Evolutionary conservation across 1,140 invertebrate genomes (phyloP).

Genomic region (Drosophila nikananu): DNA sequence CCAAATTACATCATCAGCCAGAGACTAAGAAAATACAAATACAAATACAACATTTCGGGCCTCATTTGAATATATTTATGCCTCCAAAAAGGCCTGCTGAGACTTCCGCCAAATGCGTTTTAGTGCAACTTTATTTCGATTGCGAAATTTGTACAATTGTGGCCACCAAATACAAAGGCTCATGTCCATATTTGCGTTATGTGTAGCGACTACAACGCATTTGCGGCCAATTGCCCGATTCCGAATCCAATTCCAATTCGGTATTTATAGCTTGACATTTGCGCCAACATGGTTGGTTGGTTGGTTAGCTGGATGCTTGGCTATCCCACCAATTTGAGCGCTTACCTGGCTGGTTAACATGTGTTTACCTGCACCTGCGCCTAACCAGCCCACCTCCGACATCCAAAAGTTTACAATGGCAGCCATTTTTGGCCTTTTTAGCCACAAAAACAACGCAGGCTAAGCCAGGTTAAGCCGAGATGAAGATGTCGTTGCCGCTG

Average conservation of each 20-base stretch:
- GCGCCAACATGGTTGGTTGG: slow-evolving; percentile 50
- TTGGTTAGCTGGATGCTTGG: background rate
- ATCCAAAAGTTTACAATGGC: slow-evolving; percentile 71
- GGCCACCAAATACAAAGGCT: slow-evolving; percentile 29
- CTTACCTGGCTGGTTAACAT: slow-evolving; percentile 62
- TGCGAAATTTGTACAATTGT: slow-evolving; percentile 73
- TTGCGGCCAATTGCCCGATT: slow-evolving; percentile 73
- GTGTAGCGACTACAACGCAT: slow-evolving; percentile 70
- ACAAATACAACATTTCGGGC: background rate
- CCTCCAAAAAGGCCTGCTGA: background rate
- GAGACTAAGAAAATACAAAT: slow-evolving; percentile 13
- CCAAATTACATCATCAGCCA: slow-evolving; percentile 55
- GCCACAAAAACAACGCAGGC: background rate
- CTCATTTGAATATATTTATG: slow-evolving; percentile 47
- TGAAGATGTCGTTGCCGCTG: slow-evolving; percentile 70
- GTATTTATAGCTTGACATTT: slow-evolving; percentile 82
- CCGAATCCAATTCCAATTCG: slow-evolving; percentile 73
- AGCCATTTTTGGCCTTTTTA: slow-evolving; percentile 71
- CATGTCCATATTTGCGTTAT: slow-evolving; percentile 79
- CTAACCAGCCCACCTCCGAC: slow-evolving; percentile 58
- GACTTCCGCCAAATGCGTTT: slow-evolving; percentile 68
- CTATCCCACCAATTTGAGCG: background rate
- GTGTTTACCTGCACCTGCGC: slow-evolving; percentile 65
- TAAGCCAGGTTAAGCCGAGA: slow-evolving; percentile 33
- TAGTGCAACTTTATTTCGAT: slow-evolving; percentile 79